A percentile compares a stretch with the other conserved stretches of the same genome.
These are phyloP conservation scores for Neocrepidodera transversa DNA, from an alignment of 2,888 invertebrate species.

Conservation along the genomic window DNA sequence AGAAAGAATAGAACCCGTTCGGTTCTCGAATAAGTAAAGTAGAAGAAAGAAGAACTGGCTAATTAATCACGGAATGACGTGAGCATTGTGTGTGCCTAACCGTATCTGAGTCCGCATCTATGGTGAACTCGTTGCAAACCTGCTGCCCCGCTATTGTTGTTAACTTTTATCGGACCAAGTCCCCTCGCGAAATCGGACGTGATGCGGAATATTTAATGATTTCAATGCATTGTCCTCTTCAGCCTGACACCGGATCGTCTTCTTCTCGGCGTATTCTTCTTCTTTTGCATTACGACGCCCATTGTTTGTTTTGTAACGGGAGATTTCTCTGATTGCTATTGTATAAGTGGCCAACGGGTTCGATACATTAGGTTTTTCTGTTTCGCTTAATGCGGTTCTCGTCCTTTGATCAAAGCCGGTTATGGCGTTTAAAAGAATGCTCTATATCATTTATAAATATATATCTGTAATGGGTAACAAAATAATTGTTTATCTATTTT, in stretches of 20 bases:
- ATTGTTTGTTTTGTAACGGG: slow-evolving; percentile 49
- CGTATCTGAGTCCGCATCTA: slow-evolving; percentile 53
- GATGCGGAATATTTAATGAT: slow-evolving; percentile 55
- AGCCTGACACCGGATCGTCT: slow-evolving; percentile 52
- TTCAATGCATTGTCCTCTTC: slow-evolving; percentile 51
- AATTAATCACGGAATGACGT: slow-evolving; percentile 55
- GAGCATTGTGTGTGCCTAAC: slow-evolving; percentile 52
- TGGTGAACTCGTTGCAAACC: slow-evolving; percentile 50
- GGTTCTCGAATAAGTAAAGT: slow-evolving; percentile 14
- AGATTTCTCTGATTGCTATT: slow-evolving; percentile 46
- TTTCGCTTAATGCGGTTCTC: slow-evolving; percentile 15
- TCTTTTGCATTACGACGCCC: slow-evolving; percentile 47
- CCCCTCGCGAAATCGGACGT: slow-evolving; percentile 55
- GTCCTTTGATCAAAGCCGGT: slow-evolving; percentile 18
- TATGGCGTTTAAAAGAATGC: slow-evolving; percentile 8
- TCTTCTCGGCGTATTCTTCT: slow-evolving; percentile 46
- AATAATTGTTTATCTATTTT: no score
- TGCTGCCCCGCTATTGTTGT: slow-evolving; percentile 52
- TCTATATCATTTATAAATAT: background rate
- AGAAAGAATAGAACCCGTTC: slow-evolving; percentile 8
- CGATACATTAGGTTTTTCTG: slow-evolving; percentile 27
- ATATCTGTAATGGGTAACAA: no score
- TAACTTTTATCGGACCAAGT: slow-evolving; percentile 48
- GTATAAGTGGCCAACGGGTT: slow-evolving; percentile 32
- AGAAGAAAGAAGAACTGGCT: slow-evolving; percentile 48